These are phyloP conservation scores for Falco concolor DNA, from an alignment of 2,797 vertebrate species.

Conservation along the genomic window DNA sequence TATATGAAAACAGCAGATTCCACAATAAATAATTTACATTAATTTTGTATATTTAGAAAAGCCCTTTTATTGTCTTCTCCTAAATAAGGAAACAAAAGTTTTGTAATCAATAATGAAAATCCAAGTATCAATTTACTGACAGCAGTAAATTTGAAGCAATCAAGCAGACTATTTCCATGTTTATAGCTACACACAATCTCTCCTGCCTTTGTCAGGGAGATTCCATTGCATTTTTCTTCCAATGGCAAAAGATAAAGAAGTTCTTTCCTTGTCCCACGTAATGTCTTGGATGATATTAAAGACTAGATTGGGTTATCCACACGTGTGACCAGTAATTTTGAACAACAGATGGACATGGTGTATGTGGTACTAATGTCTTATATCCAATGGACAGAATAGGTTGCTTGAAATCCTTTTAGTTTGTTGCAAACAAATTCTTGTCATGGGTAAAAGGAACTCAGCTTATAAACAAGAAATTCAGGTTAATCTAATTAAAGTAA, in stretches of 20 bases:
- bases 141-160: neutral
- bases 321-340: neutral
- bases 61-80: neutral
- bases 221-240: neutral
- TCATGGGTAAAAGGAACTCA: neutral
- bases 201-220: neutral
- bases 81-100: neutral
- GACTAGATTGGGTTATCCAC: neutral
- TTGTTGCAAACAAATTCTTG: neutral
- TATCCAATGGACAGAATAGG: neutral
- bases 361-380: neutral
- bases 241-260: neutral
- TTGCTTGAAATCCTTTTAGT: neutral
- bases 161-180: neutral
- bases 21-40: neutral
- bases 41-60: neutral
- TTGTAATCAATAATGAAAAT: neutral
- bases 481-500: neutral
- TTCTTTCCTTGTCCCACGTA: neutral
- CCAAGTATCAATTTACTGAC: neutral
- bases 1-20: neutral
- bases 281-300: neutral
- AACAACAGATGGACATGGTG: neutral
- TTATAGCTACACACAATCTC: neutral
- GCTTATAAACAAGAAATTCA: neutral